Evolutionary conservation across 2,888 invertebrate genomes (phyloP).

Genomic region (Eupithecia inturbata): DNA sequence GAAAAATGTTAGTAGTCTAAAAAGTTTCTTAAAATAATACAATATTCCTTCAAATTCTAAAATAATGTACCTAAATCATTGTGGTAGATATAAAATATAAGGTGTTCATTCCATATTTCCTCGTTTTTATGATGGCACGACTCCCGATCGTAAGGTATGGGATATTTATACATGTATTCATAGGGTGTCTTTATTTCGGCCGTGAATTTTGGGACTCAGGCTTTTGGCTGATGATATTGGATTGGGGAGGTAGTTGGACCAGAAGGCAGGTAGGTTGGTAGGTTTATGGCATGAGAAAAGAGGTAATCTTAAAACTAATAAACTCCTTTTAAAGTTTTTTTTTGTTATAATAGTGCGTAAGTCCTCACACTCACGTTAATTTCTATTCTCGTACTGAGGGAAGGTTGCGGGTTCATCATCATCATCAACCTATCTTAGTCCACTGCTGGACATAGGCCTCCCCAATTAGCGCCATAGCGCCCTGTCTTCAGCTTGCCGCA

Average conservation of each 20-base stretch:
- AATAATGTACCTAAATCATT: constrained; percentile 28
- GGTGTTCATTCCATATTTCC: constrained; percentile 68
- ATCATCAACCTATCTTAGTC: too few relatives aligned
- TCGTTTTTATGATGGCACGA: constrained; percentile 69
- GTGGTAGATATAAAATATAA: constrained; percentile 59
- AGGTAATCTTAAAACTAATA: background rate
- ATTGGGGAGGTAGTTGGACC: constrained; percentile 9
- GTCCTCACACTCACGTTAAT: too few relatives aligned
- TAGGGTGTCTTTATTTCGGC: constrained; percentile 62
- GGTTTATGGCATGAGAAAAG: background rate
- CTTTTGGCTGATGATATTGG: constrained; percentile 31
- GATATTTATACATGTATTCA: constrained; percentile 79
- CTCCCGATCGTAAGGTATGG: constrained; percentile 69
- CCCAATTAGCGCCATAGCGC: too few relatives aligned
- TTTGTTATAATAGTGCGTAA: background rate
- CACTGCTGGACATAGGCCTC: too few relatives aligned
- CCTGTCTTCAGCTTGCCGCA: too few relatives aligned
- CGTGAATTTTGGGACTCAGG: constrained; percentile 43
- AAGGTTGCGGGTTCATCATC: too few relatives aligned
- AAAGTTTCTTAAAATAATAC: background rate
- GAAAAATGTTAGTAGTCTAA: background rate
- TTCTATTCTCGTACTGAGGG: too few relatives aligned
- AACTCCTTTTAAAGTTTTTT: background rate
- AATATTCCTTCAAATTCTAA: background rate
- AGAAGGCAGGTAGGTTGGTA: background rate